Percentiles rank a stretch among this genome's conserved stretches.
Conservation (phyloP, 2,113 vertebrate species). For the Podocnemis expansa region DNA sequence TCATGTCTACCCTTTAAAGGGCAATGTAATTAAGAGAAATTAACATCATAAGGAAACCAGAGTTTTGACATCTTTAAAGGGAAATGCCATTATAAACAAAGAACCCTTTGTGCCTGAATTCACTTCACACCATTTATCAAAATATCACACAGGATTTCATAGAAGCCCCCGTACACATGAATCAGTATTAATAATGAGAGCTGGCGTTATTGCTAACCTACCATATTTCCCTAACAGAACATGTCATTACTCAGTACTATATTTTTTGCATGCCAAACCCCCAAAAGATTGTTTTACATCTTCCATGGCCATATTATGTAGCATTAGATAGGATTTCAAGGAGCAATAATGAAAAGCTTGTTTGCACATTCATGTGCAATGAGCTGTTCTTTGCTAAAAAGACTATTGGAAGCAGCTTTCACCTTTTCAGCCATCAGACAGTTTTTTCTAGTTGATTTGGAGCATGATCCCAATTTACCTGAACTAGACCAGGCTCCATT, state of each 20-base stretch:
- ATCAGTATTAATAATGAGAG: background rate
- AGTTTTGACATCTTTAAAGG: background rate
- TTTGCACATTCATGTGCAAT: background rate
- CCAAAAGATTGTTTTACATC: background rate
- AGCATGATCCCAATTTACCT: background rate
- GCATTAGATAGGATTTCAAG: background rate
- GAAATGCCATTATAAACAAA: background rate
- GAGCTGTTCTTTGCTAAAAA: background rate
- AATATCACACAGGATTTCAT: background rate
- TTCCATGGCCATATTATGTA: background rate
- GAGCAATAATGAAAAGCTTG: background rate
- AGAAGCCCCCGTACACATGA: background rate
- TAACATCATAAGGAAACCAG: background rate
- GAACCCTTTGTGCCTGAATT: background rate
- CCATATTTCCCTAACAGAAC: background rate
- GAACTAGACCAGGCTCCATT: background rate
- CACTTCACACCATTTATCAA: background rate
- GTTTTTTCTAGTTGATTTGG: background rate
- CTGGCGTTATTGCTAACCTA: background rate
- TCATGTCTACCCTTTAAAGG: background rate
- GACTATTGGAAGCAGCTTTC: rapidly evolving
- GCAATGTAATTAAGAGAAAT: background rate
- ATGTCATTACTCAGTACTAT: background rate
- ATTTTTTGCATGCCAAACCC: background rate
- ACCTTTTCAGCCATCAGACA: background rate